Evolutionary conservation across 2,888 invertebrate genomes (phyloP).

Genomic region (Bombylius major): DNA sequence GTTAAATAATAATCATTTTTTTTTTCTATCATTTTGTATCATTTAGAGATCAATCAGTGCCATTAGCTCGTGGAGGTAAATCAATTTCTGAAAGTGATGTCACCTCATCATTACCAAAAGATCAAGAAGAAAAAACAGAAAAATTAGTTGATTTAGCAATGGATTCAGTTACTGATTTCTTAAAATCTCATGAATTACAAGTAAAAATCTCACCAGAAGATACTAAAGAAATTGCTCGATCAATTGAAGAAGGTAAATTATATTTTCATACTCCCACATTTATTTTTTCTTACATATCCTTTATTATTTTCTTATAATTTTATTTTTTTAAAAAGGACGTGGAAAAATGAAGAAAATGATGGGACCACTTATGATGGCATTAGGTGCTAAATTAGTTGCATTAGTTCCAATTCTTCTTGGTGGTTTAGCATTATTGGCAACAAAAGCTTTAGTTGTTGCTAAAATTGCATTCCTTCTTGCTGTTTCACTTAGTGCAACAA

Average conservation of each 20-base stretch:
- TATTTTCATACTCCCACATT: neutral
- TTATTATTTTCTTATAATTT: neutral
- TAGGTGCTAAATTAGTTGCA: slow-evolving; percentile 59
- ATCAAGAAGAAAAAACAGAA: slow-evolving; percentile 40
- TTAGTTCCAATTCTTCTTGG: slow-evolving; percentile 58
- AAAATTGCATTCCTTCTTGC: slow-evolving; percentile 67
- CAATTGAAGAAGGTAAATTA: slow-evolving; percentile 60
- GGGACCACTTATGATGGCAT: slow-evolving; percentile 51
- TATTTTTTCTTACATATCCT: neutral
- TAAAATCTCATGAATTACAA: slow-evolving; percentile 50
- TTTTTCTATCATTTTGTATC: too few relatives aligned
- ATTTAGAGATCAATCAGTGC: slow-evolving; percentile 29
- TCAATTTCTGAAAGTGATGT: slow-evolving; percentile 39
- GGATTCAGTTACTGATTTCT: slow-evolving; percentile 43
- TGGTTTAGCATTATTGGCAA: slow-evolving; percentile 55
- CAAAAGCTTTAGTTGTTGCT: slow-evolving; percentile 65
- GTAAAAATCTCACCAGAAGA: slow-evolving; percentile 57
- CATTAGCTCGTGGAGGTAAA: slow-evolving; percentile 31
- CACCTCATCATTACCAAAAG: slow-evolving; percentile 40
- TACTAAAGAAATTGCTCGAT: slow-evolving; percentile 50
- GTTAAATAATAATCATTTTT: too few relatives aligned
- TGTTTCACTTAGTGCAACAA: slow-evolving; percentile 55
- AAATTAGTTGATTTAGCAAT: slow-evolving; percentile 44
- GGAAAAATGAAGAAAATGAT: slow-evolving; percentile 65
- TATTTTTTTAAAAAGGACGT: slow-evolving; percentile 42